These are phyloP conservation scores for Archegozetes longisetosus DNA, from an alignment of 1,140 invertebrate genomes.

Conservation along the genomic window DNA sequence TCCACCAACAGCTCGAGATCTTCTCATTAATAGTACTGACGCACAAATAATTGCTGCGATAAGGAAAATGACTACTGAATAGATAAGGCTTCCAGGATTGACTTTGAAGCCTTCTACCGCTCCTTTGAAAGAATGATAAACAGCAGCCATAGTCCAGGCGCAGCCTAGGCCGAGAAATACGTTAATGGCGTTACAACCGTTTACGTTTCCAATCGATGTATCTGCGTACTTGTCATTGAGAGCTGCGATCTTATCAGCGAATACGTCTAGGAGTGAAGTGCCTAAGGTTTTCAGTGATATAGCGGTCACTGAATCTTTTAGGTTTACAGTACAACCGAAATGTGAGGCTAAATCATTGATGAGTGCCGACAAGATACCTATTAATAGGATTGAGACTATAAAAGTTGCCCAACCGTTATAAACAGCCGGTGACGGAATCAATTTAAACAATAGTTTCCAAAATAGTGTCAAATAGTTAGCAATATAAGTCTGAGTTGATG, in stretches of 20 bases:
- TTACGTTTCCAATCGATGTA: slow-evolving; percentile 36
- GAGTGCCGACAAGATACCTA: slow-evolving; percentile 42
- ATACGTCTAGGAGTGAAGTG: slow-evolving; percentile 49
- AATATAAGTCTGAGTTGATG: too few relatives aligned
- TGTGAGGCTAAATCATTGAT: slow-evolving; percentile 43
- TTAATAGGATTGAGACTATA: slow-evolving; percentile 36
- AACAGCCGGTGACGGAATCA: slow-evolving; percentile 95
- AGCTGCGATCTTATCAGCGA: slow-evolving; percentile 36
- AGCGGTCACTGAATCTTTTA: slow-evolving; percentile 45
- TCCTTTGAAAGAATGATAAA: slow-evolving; percentile 39
- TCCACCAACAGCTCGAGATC: slow-evolving; percentile 38
- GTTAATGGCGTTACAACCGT: slow-evolving; percentile 38
- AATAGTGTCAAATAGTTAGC: slow-evolving; percentile 82
- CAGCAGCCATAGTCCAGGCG: slow-evolving; percentile 43
- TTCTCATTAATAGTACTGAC: slow-evolving; percentile 33
- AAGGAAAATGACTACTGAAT: slow-evolving; percentile 41
- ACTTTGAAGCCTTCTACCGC: slow-evolving; percentile 35
- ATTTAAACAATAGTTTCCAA: slow-evolving; percentile 94
- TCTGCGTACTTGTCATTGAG: slow-evolving; percentile 34
- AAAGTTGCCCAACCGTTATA: slow-evolving; percentile 88
- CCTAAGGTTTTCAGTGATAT: slow-evolving; percentile 53
- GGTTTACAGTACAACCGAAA: slow-evolving; percentile 44
- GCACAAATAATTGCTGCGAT: slow-evolving; percentile 34
- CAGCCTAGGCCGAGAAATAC: slow-evolving; percentile 47
- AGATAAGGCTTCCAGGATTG: slow-evolving; percentile 34